A percentile compares a stretch with the other conserved stretches of the same genome.
Conservation (phyloP, 2,888 invertebrate species). For the Scaptomyza cyrtandrae region DNA sequence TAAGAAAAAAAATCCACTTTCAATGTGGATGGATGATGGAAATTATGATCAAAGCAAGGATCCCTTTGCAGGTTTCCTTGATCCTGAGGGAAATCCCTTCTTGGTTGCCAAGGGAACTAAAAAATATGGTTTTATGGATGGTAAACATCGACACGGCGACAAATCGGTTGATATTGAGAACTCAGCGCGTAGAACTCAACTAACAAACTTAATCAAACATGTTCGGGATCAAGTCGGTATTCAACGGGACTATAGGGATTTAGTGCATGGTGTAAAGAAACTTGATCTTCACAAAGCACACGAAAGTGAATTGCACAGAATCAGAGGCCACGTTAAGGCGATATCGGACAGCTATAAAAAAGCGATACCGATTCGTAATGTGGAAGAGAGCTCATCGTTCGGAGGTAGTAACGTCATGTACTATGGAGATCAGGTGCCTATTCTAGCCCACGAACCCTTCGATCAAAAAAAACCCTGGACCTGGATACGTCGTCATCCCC, state of each 20-base stretch:
- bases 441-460: conserved; percentile 44
- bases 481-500: conserved; percentile 51
- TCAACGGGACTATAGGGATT: background rate
- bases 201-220: background rate
- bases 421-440: conserved; percentile 33
- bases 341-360: too few species aligned
- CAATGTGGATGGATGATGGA: background rate
- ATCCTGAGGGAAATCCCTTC: background rate
- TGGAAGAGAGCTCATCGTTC: too few species aligned
- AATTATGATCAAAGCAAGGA: background rate
- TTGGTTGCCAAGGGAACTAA: background rate
- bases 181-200: background rate
- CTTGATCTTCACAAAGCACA: background rate
- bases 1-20: background rate
- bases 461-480: conserved; percentile 18
- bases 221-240: background rate
- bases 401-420: background rate
- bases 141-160: too few species aligned
- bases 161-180: too few species aligned
- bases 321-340: background rate
- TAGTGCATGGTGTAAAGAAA: background rate
- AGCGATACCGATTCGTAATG: too few species aligned
- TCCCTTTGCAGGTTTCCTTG: background rate
- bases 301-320: background rate
- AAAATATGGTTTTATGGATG: too few species aligned